Base-by-base conservation (phyloP, 2,797 vertebrate genomes). In the Lacerta bilineata region DNA sequence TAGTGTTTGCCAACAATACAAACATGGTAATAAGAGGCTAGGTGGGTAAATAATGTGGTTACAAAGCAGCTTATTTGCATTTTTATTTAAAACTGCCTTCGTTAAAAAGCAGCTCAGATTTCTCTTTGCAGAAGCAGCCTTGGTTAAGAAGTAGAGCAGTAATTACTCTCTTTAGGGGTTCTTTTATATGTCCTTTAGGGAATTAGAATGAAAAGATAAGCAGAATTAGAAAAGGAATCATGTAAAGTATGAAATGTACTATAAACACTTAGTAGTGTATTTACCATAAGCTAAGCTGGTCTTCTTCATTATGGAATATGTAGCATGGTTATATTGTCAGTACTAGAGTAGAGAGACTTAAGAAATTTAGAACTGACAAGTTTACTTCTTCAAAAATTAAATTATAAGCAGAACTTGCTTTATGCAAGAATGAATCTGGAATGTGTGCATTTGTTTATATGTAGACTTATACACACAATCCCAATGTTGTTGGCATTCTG, bases 31-130 rank as follows among this genome's bases (percentile, higher is more conserved):
- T 99, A 98, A 98, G 98, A 98, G 97, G 97, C 98, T 97, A 98
- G 98, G 98, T 98, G 98, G 98, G 98, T 98, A 99, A 99, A 98
- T 99, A 98, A 99, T 98, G 98, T 98, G 98, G 98, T 98, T 98
- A 98, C 98, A 98, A 98, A 98, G 97, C 98, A 98, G 98, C 98
- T 98, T 97, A 99, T 99, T 99, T 99, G 98, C 98, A 99, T 98
- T 98, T 98, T 98, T 98, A 98, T 98, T 97, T 98, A 96, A 97
- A 97, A 96, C 85, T 89, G 96, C 96, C 95, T 96, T 95, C 96
- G 97, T 97, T 97, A 97, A 97, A 97, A 97, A 97, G 96, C 97
- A 97, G 96, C 96, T 97, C 96, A 95, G 97, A 97, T 97, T 98
- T 97, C 97, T 97, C 95, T 96, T 95, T 97, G 97, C 97, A 96